A percentile compares a stretch with the other conserved stretches of the same genome.
These are phyloP conservation scores for Semotilus atromaculatus DNA, from an alignment of 2,797 vertebrate species.

Conservation along the genomic window DNA sequence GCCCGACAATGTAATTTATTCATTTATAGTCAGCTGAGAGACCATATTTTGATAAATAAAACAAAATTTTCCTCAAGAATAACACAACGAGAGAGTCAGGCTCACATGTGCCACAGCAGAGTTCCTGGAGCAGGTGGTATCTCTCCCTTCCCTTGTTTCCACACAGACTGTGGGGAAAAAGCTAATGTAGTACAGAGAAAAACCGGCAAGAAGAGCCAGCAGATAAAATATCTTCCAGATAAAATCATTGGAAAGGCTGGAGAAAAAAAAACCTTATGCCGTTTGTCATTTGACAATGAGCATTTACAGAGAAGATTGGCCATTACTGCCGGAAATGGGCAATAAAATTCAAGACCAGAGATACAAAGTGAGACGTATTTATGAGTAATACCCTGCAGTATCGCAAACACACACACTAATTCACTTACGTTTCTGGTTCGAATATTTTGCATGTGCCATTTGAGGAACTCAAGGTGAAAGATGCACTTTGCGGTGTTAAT, in stretches of 20 bases:
- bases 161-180: conserved; percentile 20
- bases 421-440: background rate
- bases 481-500: background rate
- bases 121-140: conserved; percentile 50
- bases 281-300: conserved; percentile 43
- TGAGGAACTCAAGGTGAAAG: background rate
- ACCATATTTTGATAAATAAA: conserved; percentile 50
- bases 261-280: conserved; percentile 10
- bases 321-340: conserved; percentile 21
- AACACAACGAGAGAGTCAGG: conserved; percentile 32
- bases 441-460: background rate
- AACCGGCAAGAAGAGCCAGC: conserved; percentile 22
- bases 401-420: background rate
- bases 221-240: conserved; percentile 43
- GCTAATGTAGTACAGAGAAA: conserved; percentile 26
- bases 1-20: conserved; percentile 54
- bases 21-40: conserved; percentile 49
- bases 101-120: conserved; percentile 8
- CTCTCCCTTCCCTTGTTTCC: background rate
- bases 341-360: conserved; percentile 19
- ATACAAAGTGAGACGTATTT: conserved; percentile 31
- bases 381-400: conserved; percentile 8
- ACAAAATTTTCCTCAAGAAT: conserved; percentile 30
- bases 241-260: conserved; percentile 27
- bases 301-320: conserved; percentile 45